Evolutionary conservation across 2,113 vertebrate genomes (phyloP).

Genomic region (Thryonomys swinderianus): DNA sequence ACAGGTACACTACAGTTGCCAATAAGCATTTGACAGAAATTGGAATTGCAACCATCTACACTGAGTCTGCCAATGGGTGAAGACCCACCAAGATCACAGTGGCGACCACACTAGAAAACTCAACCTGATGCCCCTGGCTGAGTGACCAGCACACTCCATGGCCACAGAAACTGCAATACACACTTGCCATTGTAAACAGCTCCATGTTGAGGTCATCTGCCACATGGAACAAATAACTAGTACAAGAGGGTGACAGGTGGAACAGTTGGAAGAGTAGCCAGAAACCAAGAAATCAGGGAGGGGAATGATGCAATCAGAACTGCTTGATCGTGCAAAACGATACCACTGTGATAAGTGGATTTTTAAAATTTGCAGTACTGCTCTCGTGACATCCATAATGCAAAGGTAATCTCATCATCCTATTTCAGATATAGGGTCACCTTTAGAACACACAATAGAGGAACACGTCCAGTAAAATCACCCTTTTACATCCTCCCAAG

Average conservation of each 20-base stretch:
- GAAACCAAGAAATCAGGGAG: background rate
- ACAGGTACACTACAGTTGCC: background rate
- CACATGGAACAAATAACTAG: background rate
- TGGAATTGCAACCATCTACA: background rate
- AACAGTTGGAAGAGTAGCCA: background rate
- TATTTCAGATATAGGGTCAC: background rate
- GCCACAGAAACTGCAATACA: background rate
- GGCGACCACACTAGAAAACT: background rate
- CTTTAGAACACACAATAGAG: background rate
- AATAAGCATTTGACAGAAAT: accelerated
- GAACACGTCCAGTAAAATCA: background rate
- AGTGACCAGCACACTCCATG: background rate
- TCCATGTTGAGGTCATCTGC: background rate
- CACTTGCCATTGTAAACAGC: background rate
- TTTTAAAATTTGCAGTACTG: background rate
- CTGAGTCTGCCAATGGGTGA: background rate
- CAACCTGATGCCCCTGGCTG: background rate
- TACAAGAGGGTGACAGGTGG: background rate
- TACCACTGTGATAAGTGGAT: background rate
- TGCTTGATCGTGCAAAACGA: background rate
- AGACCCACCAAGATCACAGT: accelerated
- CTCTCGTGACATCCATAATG: background rate
- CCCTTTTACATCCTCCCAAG: background rate
- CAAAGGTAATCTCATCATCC: background rate
- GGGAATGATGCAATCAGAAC: background rate